Evolutionary conservation across 2,888 invertebrate species (phyloP).

Genomic region (Nipponacmea schrenckii): DNA sequence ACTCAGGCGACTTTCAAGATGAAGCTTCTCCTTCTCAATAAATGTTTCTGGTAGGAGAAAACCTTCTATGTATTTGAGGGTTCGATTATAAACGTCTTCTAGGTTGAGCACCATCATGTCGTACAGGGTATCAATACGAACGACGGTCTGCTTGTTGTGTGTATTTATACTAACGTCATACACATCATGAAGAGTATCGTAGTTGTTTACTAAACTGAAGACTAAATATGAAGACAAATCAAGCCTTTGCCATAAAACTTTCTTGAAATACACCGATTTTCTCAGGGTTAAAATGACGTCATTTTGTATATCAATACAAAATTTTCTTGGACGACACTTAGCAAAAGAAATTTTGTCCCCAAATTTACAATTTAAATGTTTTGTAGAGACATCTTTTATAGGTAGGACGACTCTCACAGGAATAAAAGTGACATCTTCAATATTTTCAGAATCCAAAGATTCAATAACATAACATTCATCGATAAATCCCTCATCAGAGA

Average conservation of each 20-base stretch:
- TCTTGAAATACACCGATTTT: slow-evolving; percentile 4
- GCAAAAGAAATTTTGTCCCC: slow-evolving; percentile 6
- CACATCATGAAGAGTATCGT: slow-evolving; percentile 23
- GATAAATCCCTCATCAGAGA: too few relatives aligned
- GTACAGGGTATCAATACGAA: slow-evolving; percentile 10
- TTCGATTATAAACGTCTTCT: not conserved
- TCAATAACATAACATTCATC: too few relatives aligned
- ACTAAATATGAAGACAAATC: slow-evolving; percentile 25
- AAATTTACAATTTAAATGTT: not conserved
- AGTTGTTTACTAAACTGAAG: slow-evolving; percentile 22
- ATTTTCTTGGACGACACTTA: slow-evolving; percentile 43
- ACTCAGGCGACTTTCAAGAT: not conserved
- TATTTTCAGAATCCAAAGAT: too few relatives aligned
- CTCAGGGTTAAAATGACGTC: slow-evolving; percentile 11
- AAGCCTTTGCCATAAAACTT: not conserved
- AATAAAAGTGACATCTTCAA: not conserved
- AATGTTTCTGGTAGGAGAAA: not conserved
- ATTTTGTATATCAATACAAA: slow-evolving; percentile 41
- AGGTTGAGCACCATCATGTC: not conserved
- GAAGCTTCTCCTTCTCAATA: not conserved
- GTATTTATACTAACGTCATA: slow-evolving; percentile 26
- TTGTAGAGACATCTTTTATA: not conserved
- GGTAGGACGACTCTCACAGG: not conserved
- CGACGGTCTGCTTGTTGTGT: slow-evolving; percentile 5
- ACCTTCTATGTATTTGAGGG: not conserved